phyloP scores from a whole-genome alignment of 2,888 invertebrate genomes.

The Drosophila kambysellisi region DNA sequence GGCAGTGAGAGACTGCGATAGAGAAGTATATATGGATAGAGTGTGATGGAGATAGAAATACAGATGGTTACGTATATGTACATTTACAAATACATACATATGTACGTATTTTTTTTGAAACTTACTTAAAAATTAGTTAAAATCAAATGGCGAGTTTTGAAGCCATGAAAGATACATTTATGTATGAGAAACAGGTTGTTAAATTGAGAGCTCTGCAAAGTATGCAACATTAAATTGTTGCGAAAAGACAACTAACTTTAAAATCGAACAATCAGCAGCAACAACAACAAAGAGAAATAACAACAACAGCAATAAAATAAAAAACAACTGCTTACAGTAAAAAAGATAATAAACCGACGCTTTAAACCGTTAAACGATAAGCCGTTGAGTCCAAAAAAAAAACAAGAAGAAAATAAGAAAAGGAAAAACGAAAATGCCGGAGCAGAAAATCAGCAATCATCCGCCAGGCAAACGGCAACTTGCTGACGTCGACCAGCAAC shows the following conservation, averaged over 20 bases:
- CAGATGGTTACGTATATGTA: not conserved
- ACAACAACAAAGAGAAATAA: constrained; percentile 13
- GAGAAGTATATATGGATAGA: not conserved
- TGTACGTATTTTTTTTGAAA: constrained; percentile 19
- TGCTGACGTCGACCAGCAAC: constrained; percentile 17
- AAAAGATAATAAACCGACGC: constrained; percentile 15
- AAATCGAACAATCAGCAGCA: constrained; percentile 19
- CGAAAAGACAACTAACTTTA: constrained; percentile 35
- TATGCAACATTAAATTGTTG: constrained; percentile 45
- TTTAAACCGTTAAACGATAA: constrained; percentile 22
- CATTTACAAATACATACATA: not conserved
- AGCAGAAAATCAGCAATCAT: constrained; percentile 42
- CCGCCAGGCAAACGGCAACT: constrained; percentile 33
- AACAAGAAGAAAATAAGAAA: not conserved
- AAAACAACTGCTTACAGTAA: constrained; percentile 13
- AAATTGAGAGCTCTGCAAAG: constrained; percentile 48
- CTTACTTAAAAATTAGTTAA: constrained; percentile 65
- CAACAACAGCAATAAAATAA: constrained; percentile 22
- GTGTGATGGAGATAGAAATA: not conserved
- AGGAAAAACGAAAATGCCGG: constrained; percentile 33
- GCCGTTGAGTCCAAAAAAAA: constrained; percentile 18
- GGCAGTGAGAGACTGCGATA: not conserved
- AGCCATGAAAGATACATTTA: not conserved
- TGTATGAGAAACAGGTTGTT: constrained; percentile 38
- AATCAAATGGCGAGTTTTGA: constrained; percentile 22